phyloP scores from a whole-genome alignment of 2,113 vertebrate species.

The Chinchilla lanigera region DNA sequence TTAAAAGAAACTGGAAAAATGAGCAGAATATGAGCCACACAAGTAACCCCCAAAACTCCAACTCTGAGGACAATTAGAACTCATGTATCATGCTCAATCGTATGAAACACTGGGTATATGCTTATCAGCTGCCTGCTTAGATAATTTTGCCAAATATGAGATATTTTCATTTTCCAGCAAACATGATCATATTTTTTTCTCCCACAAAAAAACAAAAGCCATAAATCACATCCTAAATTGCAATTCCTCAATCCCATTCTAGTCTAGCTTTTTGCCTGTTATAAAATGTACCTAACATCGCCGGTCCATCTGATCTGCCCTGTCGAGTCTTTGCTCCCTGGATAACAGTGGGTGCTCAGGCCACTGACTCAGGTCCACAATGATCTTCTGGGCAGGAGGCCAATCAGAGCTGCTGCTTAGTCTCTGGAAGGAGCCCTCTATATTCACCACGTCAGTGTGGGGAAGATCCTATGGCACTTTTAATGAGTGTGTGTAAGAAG shows the following conservation, averaged over 20 bases:
- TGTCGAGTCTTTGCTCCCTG: constrained; percentile 22
- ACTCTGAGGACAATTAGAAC: neutral
- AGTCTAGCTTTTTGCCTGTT: constrained; percentile 41
- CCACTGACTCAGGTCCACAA: neutral
- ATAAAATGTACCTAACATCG: neutral
- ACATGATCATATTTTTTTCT: constrained; percentile 10
- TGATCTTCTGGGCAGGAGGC: neutral
- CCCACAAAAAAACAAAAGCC: neutral
- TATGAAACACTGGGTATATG: neutral
- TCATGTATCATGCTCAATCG: constrained; percentile 12
- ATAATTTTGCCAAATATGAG: constrained; percentile 18
- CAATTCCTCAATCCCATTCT: neutral
- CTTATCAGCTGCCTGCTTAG: neutral
- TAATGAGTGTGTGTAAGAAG: constrained; percentile 75
- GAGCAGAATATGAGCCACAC: neutral
- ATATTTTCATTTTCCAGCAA: constrained; percentile 21
- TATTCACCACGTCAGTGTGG: constrained; percentile 54
- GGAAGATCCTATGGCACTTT: constrained; percentile 59
- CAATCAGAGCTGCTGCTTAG: constrained; percentile 20
- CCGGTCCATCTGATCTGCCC: constrained; percentile 1
- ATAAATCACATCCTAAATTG: constrained; percentile 51
- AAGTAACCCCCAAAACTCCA: constrained; percentile 4
- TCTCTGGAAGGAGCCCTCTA: constrained; percentile 47
- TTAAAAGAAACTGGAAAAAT: neutral
- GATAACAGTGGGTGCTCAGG: neutral